Conservation (phyloP, 2,888 invertebrate genomes). For the Ormyrus thymus region DNA sequence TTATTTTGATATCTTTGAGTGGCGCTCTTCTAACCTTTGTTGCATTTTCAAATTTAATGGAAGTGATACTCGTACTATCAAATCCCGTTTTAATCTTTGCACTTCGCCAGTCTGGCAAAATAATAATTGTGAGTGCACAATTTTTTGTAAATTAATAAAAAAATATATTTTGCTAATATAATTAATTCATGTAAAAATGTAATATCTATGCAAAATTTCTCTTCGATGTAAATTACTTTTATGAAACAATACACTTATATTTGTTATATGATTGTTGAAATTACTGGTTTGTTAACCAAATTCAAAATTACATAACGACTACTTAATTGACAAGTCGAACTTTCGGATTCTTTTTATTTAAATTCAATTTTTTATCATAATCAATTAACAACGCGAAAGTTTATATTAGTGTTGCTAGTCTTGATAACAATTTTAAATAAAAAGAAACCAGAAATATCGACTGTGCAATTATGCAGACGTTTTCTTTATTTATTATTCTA, state of each 20-base stretch:
- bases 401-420: no score
- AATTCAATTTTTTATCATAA: no score
- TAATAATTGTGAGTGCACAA: constrained; percentile 64
- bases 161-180: constrained; percentile 1
- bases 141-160: neutral
- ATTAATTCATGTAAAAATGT: neutral
- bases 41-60: constrained; percentile 63
- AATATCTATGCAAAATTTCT: neutral
- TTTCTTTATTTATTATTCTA: no score
- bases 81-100: constrained; percentile 61
- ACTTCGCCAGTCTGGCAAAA: constrained; percentile 59
- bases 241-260: neutral
- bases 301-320: no score
- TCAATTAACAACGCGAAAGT: no score
- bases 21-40: constrained; percentile 62
- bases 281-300: no score
- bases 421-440: no score
- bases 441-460: no score
- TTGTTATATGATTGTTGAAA: no score
- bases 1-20: constrained; percentile 61
- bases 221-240: neutral
- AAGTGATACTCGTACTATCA: constrained; percentile 59
- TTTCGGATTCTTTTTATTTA: no score
- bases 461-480: no score
- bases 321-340: no score